These are phyloP conservation scores for Coregonus clupeaformis DNA, from an alignment of 2,113 vertebrate genomes.

Conservation along the genomic window DNA sequence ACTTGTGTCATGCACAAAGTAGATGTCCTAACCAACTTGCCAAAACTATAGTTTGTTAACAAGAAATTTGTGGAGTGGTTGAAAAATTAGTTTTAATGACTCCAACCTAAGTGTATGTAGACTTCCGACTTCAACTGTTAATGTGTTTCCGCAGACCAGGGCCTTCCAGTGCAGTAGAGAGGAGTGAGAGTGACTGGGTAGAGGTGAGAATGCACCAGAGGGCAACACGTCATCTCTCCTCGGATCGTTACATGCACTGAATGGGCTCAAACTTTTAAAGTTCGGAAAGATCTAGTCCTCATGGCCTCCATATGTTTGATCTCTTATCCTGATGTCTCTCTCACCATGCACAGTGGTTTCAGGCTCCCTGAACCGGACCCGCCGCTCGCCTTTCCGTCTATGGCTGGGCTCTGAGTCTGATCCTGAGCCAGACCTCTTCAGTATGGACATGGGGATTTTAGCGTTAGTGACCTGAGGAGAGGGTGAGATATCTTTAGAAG, in stretches of 20 bases:
- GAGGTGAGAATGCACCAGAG: constrained; percentile 28
- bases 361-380: constrained; percentile 87
- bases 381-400: constrained; percentile 74
- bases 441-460: constrained; percentile 83
- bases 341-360: constrained; percentile 84
- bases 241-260: no score
- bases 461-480: constrained; percentile 56
- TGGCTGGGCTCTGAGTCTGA: constrained; percentile 50
- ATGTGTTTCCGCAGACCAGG: no score
- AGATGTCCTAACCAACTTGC: no score
- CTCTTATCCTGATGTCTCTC: constrained; percentile 26
- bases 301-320: no score
- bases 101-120: no score
- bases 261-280: neutral
- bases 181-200: neutral
- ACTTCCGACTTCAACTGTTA: no score
- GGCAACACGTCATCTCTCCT: constrained; percentile 10
- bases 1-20: no score
- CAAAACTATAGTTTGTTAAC: no score
- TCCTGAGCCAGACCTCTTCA: constrained; percentile 71
- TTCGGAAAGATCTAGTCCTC: neutral
- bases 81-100: no score
- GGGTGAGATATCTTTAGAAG: neutral
- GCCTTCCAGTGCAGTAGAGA: no score
- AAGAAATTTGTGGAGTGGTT: no score